Evolutionary conservation across 2,888 invertebrate genomes (phyloP).

Genomic region (Acanthosepion pharaonis): DNA sequence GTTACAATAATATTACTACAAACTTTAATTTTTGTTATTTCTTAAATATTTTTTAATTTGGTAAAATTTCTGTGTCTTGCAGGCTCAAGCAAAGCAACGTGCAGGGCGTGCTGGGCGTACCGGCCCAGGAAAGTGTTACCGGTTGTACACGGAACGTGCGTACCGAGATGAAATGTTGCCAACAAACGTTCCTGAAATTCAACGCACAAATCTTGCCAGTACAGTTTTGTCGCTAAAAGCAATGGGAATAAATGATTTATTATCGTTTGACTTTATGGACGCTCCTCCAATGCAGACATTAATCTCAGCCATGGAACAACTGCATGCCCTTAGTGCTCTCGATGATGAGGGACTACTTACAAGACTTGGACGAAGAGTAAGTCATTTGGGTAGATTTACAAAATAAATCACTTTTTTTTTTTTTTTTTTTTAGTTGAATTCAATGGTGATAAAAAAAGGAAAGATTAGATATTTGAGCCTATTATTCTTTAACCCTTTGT

Average conservation of each 20-base stretch:
- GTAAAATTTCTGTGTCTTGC: constrained; percentile 10
- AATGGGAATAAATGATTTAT: constrained; percentile 98
- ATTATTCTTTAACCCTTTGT: too few relatives aligned
- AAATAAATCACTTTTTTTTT: not conserved
- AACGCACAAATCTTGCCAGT: constrained; percentile 96
- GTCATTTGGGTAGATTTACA: constrained; percentile 47
- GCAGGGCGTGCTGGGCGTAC: constrained; percentile 97
- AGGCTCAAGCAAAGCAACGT: constrained; percentile 96
- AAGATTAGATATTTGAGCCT: too few relatives aligned
- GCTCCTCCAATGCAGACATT: constrained; percentile 98
- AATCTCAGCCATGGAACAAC: constrained; percentile 96
- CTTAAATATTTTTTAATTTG: too few relatives aligned
- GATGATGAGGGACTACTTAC: constrained; percentile 83
- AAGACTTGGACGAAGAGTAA: constrained; percentile 79
- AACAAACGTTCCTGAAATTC: constrained; percentile 92
- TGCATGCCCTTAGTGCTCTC: constrained; percentile 96
- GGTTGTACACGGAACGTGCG: constrained; percentile 97
- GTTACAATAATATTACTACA: too few relatives aligned
- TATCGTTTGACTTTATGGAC: constrained; percentile 99
- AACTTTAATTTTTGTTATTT: too few relatives aligned
- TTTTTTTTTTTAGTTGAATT: not conserved
- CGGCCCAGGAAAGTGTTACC: constrained; percentile 96
- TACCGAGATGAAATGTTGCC: constrained; percentile 97
- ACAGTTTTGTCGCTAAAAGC: constrained; percentile 97
- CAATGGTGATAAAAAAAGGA: too few relatives aligned